phyloP scores from a whole-genome alignment of 1,140 invertebrate species.

The Caenorhabditis briggsae region DNA sequence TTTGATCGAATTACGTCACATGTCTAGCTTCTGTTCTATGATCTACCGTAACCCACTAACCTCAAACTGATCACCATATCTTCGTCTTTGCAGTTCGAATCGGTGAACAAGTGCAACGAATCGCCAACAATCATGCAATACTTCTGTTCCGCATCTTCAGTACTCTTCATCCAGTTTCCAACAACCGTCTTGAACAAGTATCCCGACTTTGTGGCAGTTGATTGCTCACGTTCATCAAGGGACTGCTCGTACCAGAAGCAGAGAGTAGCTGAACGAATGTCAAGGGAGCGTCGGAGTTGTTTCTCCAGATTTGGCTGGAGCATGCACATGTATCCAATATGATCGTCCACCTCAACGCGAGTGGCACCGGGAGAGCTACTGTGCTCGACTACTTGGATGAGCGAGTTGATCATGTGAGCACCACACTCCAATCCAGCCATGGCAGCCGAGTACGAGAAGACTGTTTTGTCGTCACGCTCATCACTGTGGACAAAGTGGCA shows the following conservation, averaged over 20 bases:
- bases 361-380: not conserved
- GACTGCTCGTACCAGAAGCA: slow-evolving; percentile 20
- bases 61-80: not conserved
- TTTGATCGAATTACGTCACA: too few relatives aligned
- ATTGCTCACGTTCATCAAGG: not conserved
- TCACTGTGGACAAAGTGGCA: not conserved
- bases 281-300: not conserved
- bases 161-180: slow-evolving; percentile 19
- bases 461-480: not conserved
- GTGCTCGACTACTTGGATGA: slow-evolving; percentile 3
- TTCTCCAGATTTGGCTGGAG: slow-evolving; percentile 44
- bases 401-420: not conserved
- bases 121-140: slow-evolving; percentile 20
- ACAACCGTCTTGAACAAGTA: slow-evolving; percentile 2
- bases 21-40: not conserved
- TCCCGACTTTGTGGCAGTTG: not conserved
- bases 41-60: not conserved
- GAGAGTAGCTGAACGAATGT: not conserved
- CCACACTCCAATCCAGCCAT: slow-evolving; percentile 40
- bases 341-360: not conserved
- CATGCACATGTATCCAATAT: slow-evolving; percentile 26
- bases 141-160: not conserved
- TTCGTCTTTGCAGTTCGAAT: slow-evolving; percentile 13
- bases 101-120: not conserved
- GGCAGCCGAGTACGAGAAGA: not conserved